Percentiles rank a stretch among this genome's conserved stretches.
Conservation (phyloP, 2,888 invertebrate genomes). For the Flexamia atlantica region DNA sequence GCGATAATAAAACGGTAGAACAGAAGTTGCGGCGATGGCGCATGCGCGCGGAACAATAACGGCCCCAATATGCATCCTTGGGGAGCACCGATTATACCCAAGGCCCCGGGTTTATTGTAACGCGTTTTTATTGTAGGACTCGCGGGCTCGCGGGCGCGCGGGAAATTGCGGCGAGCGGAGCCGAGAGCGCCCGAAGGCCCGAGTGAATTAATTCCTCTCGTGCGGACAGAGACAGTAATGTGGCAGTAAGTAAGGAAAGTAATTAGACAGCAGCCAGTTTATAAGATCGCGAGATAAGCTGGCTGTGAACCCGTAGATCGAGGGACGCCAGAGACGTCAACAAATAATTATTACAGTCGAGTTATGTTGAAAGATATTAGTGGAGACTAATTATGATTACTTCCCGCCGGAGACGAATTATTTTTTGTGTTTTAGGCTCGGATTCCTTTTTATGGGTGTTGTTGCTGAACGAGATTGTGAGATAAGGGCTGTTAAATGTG, state of each 20-base stretch:
- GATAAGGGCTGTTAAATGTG: too few species aligned
- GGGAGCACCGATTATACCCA: slow-evolving; percentile 29
- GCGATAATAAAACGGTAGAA: slow-evolving; percentile 45
- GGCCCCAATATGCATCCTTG: slow-evolving; percentile 56
- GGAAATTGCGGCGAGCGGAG: slow-evolving; percentile 49
- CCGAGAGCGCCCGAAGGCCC: slow-evolving; percentile 17
- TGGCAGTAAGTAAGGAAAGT: slow-evolving; percentile 56
- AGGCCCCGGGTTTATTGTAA: slow-evolving; percentile 42
- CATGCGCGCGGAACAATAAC: slow-evolving; percentile 40
- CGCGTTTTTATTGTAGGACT: slow-evolving; percentile 11
- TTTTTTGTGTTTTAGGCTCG: not conserved
- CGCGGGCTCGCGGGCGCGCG: slow-evolving; percentile 17
- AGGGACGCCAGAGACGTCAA: slow-evolving; percentile 9
- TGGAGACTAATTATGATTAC: slow-evolving; percentile 15
- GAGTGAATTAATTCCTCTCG: slow-evolving; percentile 55
- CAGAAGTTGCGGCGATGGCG: slow-evolving; percentile 38
- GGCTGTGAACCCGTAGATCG: slow-evolving; percentile 34
- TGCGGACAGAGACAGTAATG: slow-evolving; percentile 48
- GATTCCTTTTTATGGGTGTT: too few species aligned
- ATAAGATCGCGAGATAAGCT: not conserved
- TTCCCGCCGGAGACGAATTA: not conserved
- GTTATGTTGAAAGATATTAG: slow-evolving; percentile 16
- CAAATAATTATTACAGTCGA: slow-evolving; percentile 50
- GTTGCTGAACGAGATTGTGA: too few species aligned
- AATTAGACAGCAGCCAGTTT: slow-evolving; percentile 52